Evolutionary conservation across 2,797 vertebrate species (phyloP).

Genomic region (Sebastes baramenuke): DNA sequence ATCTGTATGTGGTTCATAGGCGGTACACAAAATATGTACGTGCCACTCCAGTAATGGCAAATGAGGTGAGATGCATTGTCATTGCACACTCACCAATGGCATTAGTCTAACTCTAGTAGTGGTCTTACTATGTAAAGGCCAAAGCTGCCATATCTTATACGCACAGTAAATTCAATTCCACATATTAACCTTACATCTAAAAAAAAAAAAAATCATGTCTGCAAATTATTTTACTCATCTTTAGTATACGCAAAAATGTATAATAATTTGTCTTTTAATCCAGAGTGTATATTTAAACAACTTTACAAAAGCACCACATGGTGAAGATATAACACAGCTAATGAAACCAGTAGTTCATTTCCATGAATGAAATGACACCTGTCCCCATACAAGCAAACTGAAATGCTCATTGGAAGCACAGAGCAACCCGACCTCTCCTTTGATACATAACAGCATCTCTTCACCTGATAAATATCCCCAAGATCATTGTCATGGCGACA

Average conservation of each 20-base stretch:
- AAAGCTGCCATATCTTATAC: neutral
- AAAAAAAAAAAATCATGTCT: neutral
- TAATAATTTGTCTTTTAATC: neutral
- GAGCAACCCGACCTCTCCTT: neutral
- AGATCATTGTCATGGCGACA: constrained; percentile 20
- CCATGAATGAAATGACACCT: neutral
- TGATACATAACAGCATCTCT: neutral
- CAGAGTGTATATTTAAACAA: neutral
- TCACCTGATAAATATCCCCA: neutral
- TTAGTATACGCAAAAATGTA: neutral
- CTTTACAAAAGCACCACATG: neutral
- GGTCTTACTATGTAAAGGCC: neutral
- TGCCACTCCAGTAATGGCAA: neutral
- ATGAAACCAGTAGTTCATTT: neutral
- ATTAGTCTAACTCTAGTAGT: neutral
- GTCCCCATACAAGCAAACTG: neutral
- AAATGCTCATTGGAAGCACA: neutral
- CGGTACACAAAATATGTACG: neutral
- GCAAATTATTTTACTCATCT: neutral
- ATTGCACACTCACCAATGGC: neutral
- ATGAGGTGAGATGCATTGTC: neutral
- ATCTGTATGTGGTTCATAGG: neutral
- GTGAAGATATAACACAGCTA: neutral
- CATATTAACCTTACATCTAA: neutral
- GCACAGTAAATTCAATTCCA: neutral